Evolutionary conservation across 2,797 vertebrate species (phyloP).

Genomic region (Uromys caudimaculatus): DNA sequence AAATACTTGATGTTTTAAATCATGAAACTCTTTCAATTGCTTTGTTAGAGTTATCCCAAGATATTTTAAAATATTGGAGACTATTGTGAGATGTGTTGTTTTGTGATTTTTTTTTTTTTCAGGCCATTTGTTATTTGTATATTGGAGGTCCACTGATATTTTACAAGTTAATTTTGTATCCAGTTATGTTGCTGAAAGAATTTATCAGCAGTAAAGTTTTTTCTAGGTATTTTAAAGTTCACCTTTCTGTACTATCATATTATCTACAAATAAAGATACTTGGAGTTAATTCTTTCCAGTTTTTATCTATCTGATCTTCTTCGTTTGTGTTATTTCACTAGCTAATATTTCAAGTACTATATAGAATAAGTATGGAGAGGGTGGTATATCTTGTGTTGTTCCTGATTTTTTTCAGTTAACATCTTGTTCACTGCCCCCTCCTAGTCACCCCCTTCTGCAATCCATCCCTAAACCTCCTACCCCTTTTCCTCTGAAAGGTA

Average conservation of each 20-base stretch:
- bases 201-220: too few species aligned
- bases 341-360: background rate
- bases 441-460: too few species aligned
- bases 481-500: too few species aligned
- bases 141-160: background rate
- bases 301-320: background rate
- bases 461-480: too few species aligned
- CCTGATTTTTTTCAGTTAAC: too few species aligned
- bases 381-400: background rate
- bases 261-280: background rate
- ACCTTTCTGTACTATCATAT: background rate
- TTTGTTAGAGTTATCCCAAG: background rate
- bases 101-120: background rate
- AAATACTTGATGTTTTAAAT: background rate
- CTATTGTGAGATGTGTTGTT: background rate
- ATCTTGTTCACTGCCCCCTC: too few species aligned
- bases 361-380: background rate
- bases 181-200: background rate
- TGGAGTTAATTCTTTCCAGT: background rate
- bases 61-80: background rate
- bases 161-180: background rate
- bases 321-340: background rate
- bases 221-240: too few species aligned
- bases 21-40: too few species aligned
- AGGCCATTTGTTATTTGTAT: background rate